Evolutionary conservation across 2,797 vertebrate species (phyloP).

Genomic region (Anabas testudineus): DNA sequence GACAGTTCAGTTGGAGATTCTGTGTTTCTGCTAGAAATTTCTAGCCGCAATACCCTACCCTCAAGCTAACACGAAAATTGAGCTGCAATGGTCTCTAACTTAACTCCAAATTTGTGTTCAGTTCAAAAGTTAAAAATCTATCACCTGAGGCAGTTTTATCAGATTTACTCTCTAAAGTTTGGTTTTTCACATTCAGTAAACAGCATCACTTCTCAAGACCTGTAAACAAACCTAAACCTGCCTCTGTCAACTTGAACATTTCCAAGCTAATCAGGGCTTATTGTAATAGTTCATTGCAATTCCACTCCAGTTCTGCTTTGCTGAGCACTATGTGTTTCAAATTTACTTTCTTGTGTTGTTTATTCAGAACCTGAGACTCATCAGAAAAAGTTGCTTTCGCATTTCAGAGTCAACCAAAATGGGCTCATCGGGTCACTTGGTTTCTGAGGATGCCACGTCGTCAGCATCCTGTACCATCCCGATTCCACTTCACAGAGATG

Average conservation of each 20-base stretch:
- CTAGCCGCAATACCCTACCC: not conserved
- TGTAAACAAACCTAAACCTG: slow-evolving; percentile 19
- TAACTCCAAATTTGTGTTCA: slow-evolving; percentile 11
- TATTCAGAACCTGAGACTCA: slow-evolving; percentile 14
- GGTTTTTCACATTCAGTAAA: not conserved
- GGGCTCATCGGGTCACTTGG: slow-evolving; percentile 34
- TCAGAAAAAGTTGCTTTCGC: slow-evolving; percentile 44
- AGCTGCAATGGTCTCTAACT: not conserved
- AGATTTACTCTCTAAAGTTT: not conserved
- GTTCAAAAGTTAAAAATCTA: slow-evolving; percentile 23
- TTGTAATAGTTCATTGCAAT: slow-evolving; percentile 29
- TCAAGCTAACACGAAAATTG: slow-evolving; percentile 2
- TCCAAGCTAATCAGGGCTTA: slow-evolving; percentile 15
- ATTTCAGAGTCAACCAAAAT: slow-evolving; percentile 50
- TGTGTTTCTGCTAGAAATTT: not conserved
- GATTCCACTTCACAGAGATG: slow-evolving; percentile 44
- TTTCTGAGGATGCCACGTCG: slow-evolving; percentile 35
- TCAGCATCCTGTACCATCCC: slow-evolving; percentile 53
- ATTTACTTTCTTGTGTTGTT: slow-evolving; percentile 16
- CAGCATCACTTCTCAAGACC: not conserved
- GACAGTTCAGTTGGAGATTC: not conserved
- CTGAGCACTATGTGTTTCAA: slow-evolving; percentile 21
- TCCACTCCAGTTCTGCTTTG: slow-evolving; percentile 21
- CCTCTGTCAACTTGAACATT: not conserved
- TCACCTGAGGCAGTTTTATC: slow-evolving; percentile 28